Base-by-base conservation (phyloP, 2,113 vertebrate genomes). In the Cheilinus undulatus region DNA sequence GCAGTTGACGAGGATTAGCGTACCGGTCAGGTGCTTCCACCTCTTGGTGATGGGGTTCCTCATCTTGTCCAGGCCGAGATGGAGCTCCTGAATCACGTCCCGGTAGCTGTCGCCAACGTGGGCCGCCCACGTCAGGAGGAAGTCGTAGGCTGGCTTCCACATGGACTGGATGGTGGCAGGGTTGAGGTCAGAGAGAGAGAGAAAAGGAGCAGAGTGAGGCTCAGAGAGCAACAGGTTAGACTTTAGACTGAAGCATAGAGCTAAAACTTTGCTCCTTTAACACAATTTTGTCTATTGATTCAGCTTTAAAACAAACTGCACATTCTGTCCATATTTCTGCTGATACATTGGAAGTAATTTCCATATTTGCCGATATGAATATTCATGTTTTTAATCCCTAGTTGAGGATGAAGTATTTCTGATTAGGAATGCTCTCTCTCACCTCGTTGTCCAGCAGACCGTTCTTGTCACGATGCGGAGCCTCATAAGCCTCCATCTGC, bases 71-170 rank as follows among this genome's bases (percentile, higher is more conserved):
- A 99, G 93, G 50, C 97, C 97, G 0, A 89, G 86, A 86, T 99
- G 98, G 24, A 99, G 94, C 83, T 99, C 98, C 87, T 99, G 98
- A 89, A 99, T 96, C 68, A 99, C 95, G 0, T 99, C 98, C 0
- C 97, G 91, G 88, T 99, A 99, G 92, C 98, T 99, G 89, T 99
- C 98, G 0, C 98, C 98, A 1, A 99, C 85, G 82, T 97, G 97
- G 58, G 95, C 94, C 5, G 97, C 97, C 98, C 98, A 99, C 0
- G 97, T 99, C 30, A 99, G 90, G 59, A 99, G 92, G 83, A 99
- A 99, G 89, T 99, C 98, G 0, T 98, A 99, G 0, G 98, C 98
- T 0, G 98, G 97, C 71, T 99, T 99, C 98, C 97, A 99, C 97
- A 99, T 99, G 74, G 96, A 96, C 98, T 99, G 82, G 42, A 40